A percentile compares a stretch with the other conserved stretches of the same genome.
These are phyloP conservation scores for Phlogophora meticulosa DNA, from an alignment of 2,888 invertebrate species.

Conservation along the genomic window DNA sequence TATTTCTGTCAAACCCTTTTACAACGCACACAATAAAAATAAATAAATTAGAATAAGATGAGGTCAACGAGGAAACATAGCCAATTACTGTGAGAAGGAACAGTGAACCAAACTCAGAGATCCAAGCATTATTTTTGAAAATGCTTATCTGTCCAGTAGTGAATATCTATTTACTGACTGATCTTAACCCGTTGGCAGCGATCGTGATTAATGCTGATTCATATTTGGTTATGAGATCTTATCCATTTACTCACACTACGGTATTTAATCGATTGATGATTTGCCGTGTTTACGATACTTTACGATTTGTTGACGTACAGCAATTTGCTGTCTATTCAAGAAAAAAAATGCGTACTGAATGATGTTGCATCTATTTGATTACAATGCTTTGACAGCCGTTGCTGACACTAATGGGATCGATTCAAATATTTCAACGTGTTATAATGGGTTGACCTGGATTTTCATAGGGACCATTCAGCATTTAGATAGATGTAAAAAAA, in stretches of 20 bases:
- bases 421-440: not conserved
- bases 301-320: slow-evolving; percentile 8
- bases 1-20: no score
- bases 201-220: slow-evolving; percentile 18
- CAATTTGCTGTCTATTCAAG: slow-evolving; percentile 9
- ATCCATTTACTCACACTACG: slow-evolving; percentile 23
- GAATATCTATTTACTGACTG: not conserved
- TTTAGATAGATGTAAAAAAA: not conserved
- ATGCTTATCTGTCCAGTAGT: not conserved
- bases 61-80: no score
- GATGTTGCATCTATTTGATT: slow-evolving; percentile 22
- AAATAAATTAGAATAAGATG: no score
- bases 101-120: no score
- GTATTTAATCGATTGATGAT: slow-evolving; percentile 28
- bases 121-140: no score
- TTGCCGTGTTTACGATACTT: slow-evolving; percentile 22
- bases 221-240: slow-evolving; percentile 20
- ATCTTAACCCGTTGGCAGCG: slow-evolving; percentile 2
- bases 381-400: slow-evolving; percentile 21
- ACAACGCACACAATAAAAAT: no score
- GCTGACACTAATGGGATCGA: not conserved
- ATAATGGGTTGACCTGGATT: not conserved
- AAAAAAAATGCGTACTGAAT: slow-evolving; percentile 18
- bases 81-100: no score
- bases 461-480: not conserved